phyloP scores from a whole-genome alignment of 2,888 invertebrate species.

The Papilio protenor region DNA sequence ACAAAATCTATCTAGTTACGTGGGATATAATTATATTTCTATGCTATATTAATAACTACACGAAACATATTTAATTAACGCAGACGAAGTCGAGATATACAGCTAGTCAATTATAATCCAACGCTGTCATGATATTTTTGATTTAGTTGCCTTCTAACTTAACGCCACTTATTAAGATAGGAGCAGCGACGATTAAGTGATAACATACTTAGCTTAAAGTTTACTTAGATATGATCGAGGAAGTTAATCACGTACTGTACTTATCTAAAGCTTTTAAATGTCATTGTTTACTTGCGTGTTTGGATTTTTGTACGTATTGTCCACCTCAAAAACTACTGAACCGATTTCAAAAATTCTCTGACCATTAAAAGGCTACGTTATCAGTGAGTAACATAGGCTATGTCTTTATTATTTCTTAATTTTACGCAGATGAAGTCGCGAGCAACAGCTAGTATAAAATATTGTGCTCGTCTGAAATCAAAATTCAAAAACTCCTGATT shows the following conservation, averaged over 20 bases:
- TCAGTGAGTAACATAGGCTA: too few species aligned
- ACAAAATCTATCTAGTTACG: too few species aligned
- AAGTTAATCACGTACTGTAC: not conserved
- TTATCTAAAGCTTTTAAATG: not conserved
- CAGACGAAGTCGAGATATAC: not conserved
- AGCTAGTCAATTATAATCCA: not conserved
- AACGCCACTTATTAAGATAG: slow-evolving; percentile 3
- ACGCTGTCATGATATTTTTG: not conserved
- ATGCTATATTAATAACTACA: too few species aligned
- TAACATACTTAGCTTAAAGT: slow-evolving; percentile 3
- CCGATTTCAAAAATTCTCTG: too few species aligned
- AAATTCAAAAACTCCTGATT: not conserved
- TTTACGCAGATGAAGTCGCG: too few species aligned
- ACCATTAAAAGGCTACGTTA: too few species aligned
- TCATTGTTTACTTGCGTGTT: not conserved
- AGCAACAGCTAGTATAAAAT: not conserved
- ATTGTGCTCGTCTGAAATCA: not conserved
- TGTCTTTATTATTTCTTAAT: too few species aligned
- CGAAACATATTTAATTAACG: not conserved
- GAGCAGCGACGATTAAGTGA: slow-evolving; percentile 1
- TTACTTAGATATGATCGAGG: not conserved
- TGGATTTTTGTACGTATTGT: not conserved
- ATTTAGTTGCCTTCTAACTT: not conserved
- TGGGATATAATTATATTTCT: too few species aligned
- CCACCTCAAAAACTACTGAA: too few species aligned